Percentiles rank a stretch among this genome's conserved stretches.
Conservation (phyloP, 2,888 invertebrate species). For the Pimpla rufipes region DNA sequence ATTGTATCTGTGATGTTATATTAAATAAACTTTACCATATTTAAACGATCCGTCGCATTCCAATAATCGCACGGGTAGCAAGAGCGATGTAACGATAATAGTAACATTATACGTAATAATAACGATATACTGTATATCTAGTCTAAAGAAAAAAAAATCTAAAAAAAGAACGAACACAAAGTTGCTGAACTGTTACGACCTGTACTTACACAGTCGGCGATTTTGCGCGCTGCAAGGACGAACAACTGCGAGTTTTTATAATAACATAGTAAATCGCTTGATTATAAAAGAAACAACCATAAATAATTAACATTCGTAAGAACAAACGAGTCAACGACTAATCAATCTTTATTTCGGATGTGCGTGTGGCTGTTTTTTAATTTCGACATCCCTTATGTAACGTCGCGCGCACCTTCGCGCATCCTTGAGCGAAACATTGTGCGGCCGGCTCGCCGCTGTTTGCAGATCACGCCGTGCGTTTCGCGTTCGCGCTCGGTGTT, state of each 20-base stretch:
- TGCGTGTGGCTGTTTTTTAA: too few species aligned
- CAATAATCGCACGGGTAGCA: constrained; percentile 39
- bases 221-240: constrained; percentile 4
- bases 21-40: constrained; percentile 84
- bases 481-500: not conserved
- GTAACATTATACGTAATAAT: constrained; percentile 12
- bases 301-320: constrained; percentile 28
- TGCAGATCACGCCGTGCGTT: constrained; percentile 27
- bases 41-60: constrained; percentile 74
- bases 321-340: constrained; percentile 1
- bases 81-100: constrained; percentile 28
- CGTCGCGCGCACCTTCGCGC: constrained; percentile 51
- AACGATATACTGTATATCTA: constrained; percentile 18
- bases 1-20: constrained; percentile 85
- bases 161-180: constrained; percentile 1
- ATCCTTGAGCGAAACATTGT: constrained; percentile 55
- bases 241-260: constrained; percentile 25
- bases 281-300: constrained; percentile 14
- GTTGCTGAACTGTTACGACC: constrained; percentile 13
- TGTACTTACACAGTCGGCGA: constrained; percentile 23
- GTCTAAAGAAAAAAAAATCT: not conserved
- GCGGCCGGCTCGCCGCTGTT: constrained; percentile 8
- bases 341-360: constrained; percentile 44
- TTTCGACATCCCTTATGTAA: constrained; percentile 55
- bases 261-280: constrained; percentile 23